Conservation (phyloP, 2,113 vertebrate species). For the Thunnus maccoyii region DNA sequence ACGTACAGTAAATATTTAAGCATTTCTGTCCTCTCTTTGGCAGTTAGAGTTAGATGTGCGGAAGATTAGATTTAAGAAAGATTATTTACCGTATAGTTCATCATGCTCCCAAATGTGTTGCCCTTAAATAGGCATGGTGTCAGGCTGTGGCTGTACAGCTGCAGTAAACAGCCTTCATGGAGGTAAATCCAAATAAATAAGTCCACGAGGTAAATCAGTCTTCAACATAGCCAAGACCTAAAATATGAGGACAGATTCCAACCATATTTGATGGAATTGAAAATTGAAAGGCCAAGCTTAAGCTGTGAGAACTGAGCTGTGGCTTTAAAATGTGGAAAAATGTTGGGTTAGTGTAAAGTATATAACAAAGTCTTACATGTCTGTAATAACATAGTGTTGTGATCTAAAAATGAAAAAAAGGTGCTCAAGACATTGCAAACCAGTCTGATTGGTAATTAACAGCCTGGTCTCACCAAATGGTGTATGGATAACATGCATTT, state of each 20-base stretch:
- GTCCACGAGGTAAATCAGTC: not conserved
- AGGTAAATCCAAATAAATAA: not conserved
- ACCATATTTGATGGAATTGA: not conserved
- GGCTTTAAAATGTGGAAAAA: not conserved
- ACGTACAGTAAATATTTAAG: slow-evolving; percentile 37
- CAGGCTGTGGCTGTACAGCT: not conserved
- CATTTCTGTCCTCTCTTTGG: not conserved
- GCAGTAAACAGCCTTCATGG: not conserved
- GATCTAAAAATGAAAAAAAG: too few relatives aligned
- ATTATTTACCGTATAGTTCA: slow-evolving; percentile 28
- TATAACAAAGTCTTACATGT: too few relatives aligned
- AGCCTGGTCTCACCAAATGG: too few relatives aligned
- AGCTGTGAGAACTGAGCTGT: not conserved
- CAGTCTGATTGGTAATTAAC: too few relatives aligned
- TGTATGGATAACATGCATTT: too few relatives aligned
- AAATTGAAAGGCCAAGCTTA: not conserved
- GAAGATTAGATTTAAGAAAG: slow-evolving; percentile 5
- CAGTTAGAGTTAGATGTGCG: not conserved
- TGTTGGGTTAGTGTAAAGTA: too few relatives aligned
- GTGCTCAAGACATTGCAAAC: too few relatives aligned
- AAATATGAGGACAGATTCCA: not conserved
- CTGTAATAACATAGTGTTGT: too few relatives aligned
- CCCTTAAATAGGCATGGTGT: slow-evolving; percentile 47
- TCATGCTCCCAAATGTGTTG: slow-evolving; percentile 26
- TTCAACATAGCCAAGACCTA: not conserved